Evolutionary conservation across 2,113 vertebrate species (phyloP), one percentile per base, ranked within the genome.

Genomic region (Ursus arctos): DNA sequence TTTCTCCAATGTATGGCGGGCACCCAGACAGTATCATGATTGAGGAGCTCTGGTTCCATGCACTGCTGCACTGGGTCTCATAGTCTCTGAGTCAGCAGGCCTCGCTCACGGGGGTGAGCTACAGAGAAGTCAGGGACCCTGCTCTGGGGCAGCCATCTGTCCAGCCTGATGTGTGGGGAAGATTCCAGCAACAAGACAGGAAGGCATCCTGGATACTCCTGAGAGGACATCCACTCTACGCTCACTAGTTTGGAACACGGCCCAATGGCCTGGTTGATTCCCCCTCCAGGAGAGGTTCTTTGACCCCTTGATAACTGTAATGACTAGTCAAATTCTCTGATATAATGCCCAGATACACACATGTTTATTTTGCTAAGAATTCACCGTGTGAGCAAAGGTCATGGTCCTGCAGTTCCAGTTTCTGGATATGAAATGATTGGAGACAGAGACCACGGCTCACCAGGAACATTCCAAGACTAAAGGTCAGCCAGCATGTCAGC

Each of bases 301-400:
- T 82, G 83, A 86, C 28, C 47, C 49, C 69, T 21, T 31, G 55
- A 57, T 69, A 94, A 36, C 51, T 74, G 40, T 55, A 88, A 93
- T 40, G 57, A 72, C 81, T 71, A 63, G 0, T 43, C 90, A 85
- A 91, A 43, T 61, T 82, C 33, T 92, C n/a, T 69, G 55, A 96
- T 40, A 63, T 13, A 89, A 95, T 74, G 72, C 53, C 92, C 83
- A 79, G 26, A 90, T 18, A 84, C 31, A 67, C 67, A 36, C 24
- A 63, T 65, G 15, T 47, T 96, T 93, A 71, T 89, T 79, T 81
- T 61, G 49, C 80, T 83, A 61, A 86, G 72, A 83, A 85, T 67
- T 83, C 74, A 53, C 51, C 91, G 7, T 61, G 77, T 28, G 24
- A 95, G 84, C 91, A 49, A 40, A 93, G 72, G 43, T 61, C 18